Conservation (phyloP, 2,888 invertebrate genomes). For the Thera britannica region DNA sequence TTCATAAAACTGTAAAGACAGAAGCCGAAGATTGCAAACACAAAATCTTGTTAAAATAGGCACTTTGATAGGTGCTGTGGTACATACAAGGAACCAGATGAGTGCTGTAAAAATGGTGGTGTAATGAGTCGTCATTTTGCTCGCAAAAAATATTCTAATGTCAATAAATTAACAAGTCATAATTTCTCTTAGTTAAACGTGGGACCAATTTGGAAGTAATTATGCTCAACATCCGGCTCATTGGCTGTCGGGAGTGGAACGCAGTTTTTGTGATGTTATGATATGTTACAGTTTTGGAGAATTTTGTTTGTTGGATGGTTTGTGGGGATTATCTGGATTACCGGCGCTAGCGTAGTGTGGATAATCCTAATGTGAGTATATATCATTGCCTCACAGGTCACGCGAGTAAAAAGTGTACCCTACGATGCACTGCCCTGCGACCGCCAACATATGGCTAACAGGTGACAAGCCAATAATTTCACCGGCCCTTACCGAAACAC, state of each 20-base stretch:
- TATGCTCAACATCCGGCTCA: constrained; percentile 78
- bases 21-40: too few relatives aligned
- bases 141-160: constrained; percentile 1
- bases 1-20: too few relatives aligned
- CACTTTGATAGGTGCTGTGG: too few relatives aligned
- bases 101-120: too few relatives aligned
- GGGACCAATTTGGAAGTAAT: constrained; percentile 77
- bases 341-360: constrained; percentile 42
- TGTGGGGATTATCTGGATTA: constrained; percentile 35
- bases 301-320: constrained; percentile 53
- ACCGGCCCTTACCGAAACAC: too few relatives aligned
- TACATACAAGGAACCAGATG: too few relatives aligned
- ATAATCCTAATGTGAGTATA: constrained; percentile 20
- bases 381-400: too few relatives aligned
- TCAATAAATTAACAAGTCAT: constrained; percentile 38
- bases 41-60: too few relatives aligned
- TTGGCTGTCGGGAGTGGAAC: constrained; percentile 74
- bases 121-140: not conserved
- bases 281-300: constrained; percentile 69
- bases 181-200: constrained; percentile 53
- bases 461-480: not conserved
- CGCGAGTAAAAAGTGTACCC: too few relatives aligned
- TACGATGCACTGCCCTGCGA: too few relatives aligned
- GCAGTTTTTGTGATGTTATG: constrained; percentile 55
- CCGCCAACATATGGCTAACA: too few relatives aligned